Base-by-base conservation (phyloP, 1,140 invertebrate genomes). In the Lutraria rhynchaena region DNA sequence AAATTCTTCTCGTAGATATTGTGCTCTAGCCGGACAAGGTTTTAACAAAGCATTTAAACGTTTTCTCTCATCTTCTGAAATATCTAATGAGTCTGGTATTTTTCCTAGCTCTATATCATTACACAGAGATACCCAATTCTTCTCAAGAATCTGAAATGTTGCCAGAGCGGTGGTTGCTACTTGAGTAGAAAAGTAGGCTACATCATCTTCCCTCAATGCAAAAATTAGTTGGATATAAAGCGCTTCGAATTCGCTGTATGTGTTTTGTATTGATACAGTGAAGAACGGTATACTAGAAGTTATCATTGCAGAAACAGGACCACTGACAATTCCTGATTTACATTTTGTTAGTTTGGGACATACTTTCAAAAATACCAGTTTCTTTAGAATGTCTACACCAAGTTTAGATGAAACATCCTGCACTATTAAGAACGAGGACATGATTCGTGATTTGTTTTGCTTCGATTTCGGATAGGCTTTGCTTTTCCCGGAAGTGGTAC, bases 111-210 rank as follows among this genome's bases (percentile, higher is more conserved):
- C 77, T 33, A 84, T 76, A 51, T 84, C 78, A 46, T 53, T 19
- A 33, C 60, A 71, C 5, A 84, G 11, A 1, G 73, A 19, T 4
- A 58, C 19, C 83, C 83, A 84, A 7, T 71, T 51, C 31, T 65
- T 44, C 24, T 84, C 77, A 24, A 84, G 19, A 3, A 70, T 37
- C 22, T 75, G 44, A 46, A 84, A 77, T n/a, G 57, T 60, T 7
- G 22, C 81, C n/a, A 88, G 81, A 22, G 46, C 51, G 44, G 81
- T 51, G 17, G 80, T 74, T 57, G 78, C 51, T 7, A 75, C 73
- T 55, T 86, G 74, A 27, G 84, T 61, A 27, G 65, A 31, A 9
- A 88, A 55, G 74, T 85, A 88, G 2, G 24, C 58, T 2, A 69
- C 35, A 24, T 83, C 77, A 3, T 75, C 73, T 24, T 81, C 71